A percentile compares a stretch with the other conserved stretches of the same genome.
Conservation (phyloP, 30 jellyfish, hydroid and myxozoan genomes). For the Sanderia malayensis region DNA sequence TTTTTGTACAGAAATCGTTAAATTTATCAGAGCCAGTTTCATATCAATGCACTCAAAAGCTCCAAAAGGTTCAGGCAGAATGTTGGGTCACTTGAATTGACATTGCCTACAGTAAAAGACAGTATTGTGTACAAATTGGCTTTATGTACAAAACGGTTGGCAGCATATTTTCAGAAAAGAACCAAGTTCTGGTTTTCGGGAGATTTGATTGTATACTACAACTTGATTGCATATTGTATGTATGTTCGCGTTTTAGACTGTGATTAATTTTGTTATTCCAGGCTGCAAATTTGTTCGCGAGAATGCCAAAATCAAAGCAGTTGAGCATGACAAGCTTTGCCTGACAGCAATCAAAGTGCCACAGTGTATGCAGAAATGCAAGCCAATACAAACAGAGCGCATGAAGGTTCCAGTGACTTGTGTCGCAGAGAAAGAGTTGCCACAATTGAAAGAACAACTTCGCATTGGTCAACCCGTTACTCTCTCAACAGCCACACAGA, state of each 20-base stretch:
- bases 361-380: conserved; percentile 34
- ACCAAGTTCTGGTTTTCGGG: not conserved
- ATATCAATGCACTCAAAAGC: not conserved
- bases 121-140: not conserved
- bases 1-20: not conserved
- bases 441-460: conserved; percentile 30
- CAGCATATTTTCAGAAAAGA: too few species aligned
- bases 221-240: not conserved
- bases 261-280: not conserved
- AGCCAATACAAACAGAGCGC: conserved; percentile 2
- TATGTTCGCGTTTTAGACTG: too few species aligned
- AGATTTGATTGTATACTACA: not conserved
- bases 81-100: not conserved
- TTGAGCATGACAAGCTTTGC: conserved; percentile 27
- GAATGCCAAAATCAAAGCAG: conserved; percentile 10
- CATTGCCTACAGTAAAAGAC: not conserved
- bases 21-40: not conserved
- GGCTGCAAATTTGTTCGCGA: conserved; percentile 51
- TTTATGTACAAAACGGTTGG: too few species aligned
- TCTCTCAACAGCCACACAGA: conserved; percentile 33
- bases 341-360: conserved; percentile 48
- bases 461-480: conserved; percentile 23
- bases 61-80: not conserved
- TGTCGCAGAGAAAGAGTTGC: conserved; percentile 29
- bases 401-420: conserved; percentile 39